phyloP scores from a whole-genome alignment of 2,113 vertebrate species.

The Rhipidura dahli region DNA sequence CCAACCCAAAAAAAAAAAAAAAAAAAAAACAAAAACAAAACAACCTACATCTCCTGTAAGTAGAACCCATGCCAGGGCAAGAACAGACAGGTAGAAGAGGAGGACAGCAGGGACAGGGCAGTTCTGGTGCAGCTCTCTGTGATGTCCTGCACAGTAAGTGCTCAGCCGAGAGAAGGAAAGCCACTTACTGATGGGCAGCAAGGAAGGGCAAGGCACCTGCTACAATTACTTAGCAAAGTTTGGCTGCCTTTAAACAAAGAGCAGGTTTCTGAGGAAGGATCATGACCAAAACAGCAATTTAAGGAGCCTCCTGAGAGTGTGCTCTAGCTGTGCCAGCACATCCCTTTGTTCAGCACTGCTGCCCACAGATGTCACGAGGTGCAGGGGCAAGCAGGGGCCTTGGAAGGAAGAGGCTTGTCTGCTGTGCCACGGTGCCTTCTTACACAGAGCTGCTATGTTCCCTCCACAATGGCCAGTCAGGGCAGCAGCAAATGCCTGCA shows the following conservation, averaged over 20 bases:
- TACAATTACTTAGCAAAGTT: neutral
- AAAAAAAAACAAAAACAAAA: too few species aligned
- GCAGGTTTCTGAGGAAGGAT: neutral
- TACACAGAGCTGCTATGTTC: rapidly evolving
- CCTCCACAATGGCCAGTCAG: neutral
- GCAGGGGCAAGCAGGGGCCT: neutral
- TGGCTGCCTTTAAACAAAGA: neutral
- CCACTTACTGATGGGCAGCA: neutral
- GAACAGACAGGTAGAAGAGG: neutral
- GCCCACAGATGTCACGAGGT: neutral
- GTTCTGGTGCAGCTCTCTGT: neutral
- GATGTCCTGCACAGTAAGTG: rapidly evolving
- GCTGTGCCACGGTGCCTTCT: rapidly evolving
- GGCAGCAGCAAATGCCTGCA: rapidly evolving
- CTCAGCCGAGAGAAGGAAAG: neutral
- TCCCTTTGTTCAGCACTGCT: neutral
- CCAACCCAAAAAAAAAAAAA: too few species aligned
- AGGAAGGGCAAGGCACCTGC: neutral
- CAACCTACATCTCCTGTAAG: neutral
- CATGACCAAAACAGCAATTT: neutral
- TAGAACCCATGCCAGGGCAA: neutral
- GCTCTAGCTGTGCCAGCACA: neutral
- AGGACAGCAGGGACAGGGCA: rapidly evolving
- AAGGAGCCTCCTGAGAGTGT: neutral
- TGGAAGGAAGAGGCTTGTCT: neutral